phyloP scores from a whole-genome alignment of 2,113 vertebrate genomes.

The Tragelaphus buxtoni region DNA sequence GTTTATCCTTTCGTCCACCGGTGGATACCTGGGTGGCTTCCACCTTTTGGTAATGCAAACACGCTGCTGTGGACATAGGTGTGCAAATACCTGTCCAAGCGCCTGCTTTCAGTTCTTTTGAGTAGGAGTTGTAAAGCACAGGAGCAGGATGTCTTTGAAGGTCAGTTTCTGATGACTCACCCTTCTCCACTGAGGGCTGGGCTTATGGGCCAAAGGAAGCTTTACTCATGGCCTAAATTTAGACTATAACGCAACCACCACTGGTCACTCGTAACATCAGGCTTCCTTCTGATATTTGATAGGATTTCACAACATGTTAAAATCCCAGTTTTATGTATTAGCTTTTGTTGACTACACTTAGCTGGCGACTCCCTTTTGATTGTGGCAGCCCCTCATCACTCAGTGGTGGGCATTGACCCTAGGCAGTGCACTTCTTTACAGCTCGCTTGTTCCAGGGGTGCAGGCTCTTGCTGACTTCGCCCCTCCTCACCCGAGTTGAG shows the following conservation, averaged over 20 bases:
- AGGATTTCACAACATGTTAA: not conserved
- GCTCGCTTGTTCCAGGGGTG: not conserved
- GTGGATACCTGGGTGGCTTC: not conserved
- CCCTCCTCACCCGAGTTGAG: not conserved
- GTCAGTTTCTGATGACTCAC: conserved; percentile 46
- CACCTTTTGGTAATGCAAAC: not conserved
- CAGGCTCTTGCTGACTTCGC: not conserved
- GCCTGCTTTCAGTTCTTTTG: not conserved
- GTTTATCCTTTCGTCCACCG: not conserved
- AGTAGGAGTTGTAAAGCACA: not conserved
- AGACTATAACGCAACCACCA: not conserved
- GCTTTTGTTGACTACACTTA: not conserved
- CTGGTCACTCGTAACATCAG: not conserved
- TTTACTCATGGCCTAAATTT: conserved; percentile 57
- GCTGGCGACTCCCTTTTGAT: not conserved
- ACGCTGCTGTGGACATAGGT: not conserved
- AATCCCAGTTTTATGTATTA: not conserved
- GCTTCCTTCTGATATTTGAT: conserved; percentile 41
- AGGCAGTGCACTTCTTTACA: not conserved
- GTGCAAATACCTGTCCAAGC: not conserved
- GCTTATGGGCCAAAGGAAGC: not conserved
- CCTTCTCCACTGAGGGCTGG: not conserved
- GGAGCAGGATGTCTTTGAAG: conserved; percentile 25
- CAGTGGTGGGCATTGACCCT: not conserved
- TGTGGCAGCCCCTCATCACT: not conserved